Base-by-base conservation (phyloP, 2,888 invertebrate species). In the Calephelis perditalis region DNA sequence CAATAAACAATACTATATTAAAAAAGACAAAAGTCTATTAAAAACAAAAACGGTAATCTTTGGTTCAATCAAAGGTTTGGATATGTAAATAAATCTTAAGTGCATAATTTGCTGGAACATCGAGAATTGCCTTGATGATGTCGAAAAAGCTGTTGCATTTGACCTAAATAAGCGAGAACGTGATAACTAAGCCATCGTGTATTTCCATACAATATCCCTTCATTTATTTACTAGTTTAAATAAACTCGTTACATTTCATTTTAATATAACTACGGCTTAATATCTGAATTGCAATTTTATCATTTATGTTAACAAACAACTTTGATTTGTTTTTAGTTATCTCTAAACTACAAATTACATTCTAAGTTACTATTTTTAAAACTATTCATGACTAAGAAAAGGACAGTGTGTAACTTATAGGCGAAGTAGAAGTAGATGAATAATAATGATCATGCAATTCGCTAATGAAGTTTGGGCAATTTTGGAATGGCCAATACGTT, bases 241-340 rank as follows among this genome's bases (percentile, higher is more conserved):
- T 75, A 76, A 84, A 79, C 74, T 75, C 65, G 75, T 84, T 84
- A 84, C 75, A 72, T 73, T 75, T 73, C 68, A 79, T 77, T 83
- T 82, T 74, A 76, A 78, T 77, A 75, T 70, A 67, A 71, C 83
- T 89, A 86, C 81, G 81, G 79, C 85, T 87, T 88, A 86, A 76
- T 76, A 84, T 89, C 90, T 88, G 90, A 89, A 90, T 86, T 88
- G 89, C 89, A 86, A 86, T 85, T 88, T 86, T 86, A 86, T 84
- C 77, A 78, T 85, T 79, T 75, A 81, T 80, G 84, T 89, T 88
- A 89, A 88, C 89, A 86, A 89, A 86, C 86, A 89, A 87, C 85
- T 86, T 82, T 86, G 81, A 81, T 79, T 69, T 78, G 76, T 80
- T 75, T 81, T 68, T 67, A 66, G 67, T 71, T 68, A 73, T 66